These are phyloP conservation scores for Lomographa bimaculata DNA, from an alignment of 2,888 invertebrate species.

Conservation along the genomic window DNA sequence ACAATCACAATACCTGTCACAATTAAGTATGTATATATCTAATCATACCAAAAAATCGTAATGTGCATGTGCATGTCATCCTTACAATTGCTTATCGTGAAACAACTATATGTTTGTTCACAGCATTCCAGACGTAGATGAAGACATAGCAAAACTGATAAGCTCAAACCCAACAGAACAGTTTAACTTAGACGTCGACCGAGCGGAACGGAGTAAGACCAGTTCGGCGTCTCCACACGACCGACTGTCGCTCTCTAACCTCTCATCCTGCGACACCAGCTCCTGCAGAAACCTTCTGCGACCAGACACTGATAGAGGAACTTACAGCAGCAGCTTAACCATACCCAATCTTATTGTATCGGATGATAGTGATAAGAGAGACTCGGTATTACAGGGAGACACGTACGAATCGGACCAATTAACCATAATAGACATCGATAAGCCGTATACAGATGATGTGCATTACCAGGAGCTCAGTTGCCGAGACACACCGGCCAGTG, in stretches of 20 bases:
- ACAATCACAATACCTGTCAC: no score
- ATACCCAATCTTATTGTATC: constrained; percentile 79
- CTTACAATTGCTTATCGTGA: neutral
- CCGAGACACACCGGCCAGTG: constrained; percentile 61
- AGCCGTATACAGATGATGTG: constrained; percentile 75
- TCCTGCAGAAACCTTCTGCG: constrained; percentile 73
- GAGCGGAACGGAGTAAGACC: constrained; percentile 53
- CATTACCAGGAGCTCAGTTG: constrained; percentile 65
- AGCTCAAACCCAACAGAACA: constrained; percentile 62
- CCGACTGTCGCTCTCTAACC: constrained; percentile 67
- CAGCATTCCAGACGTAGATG: constrained; percentile 83
- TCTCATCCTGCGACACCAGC: constrained; percentile 75
- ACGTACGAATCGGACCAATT: constrained; percentile 85
- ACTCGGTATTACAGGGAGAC: constrained; percentile 76
- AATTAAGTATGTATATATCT: no score
- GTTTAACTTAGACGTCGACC: constrained; percentile 60
- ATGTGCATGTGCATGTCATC: no score
- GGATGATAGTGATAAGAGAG: constrained; percentile 72
- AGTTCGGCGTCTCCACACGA: constrained; percentile 64
- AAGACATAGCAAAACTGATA: constrained; percentile 79
- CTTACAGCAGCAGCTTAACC: constrained; percentile 71
- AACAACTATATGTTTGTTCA: constrained; percentile 19
- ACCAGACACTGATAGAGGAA: constrained; percentile 59
- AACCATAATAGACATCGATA: constrained; percentile 86
- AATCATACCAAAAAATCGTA: no score